These are phyloP conservation scores for Tiliacea citrago DNA, from an alignment of 2,888 invertebrate genomes.

Conservation along the genomic window DNA sequence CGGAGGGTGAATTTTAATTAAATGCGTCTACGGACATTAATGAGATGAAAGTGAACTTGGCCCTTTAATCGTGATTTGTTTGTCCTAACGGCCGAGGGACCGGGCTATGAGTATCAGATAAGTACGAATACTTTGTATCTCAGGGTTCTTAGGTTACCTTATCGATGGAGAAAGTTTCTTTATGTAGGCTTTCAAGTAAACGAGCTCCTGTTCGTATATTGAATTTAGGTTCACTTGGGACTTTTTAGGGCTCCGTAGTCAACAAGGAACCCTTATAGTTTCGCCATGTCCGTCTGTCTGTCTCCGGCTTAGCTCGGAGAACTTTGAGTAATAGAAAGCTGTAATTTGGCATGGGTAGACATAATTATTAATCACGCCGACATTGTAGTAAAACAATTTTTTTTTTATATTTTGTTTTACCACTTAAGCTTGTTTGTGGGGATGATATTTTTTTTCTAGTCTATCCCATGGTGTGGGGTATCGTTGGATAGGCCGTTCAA, in stretches of 20 bases:
- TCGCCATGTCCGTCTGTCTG: no score
- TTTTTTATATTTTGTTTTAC: no score
- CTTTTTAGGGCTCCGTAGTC: not conserved
- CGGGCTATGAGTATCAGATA: constrained; percentile 72
- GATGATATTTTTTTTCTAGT: no score
- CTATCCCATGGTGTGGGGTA: no score
- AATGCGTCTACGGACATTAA: constrained; percentile 87
- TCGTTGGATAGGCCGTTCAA: no score
- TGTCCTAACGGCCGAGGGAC: constrained; percentile 80
- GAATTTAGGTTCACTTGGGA: constrained; percentile 26
- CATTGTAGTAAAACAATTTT: no score
- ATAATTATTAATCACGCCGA: no score
- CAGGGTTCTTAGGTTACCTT: constrained; percentile 51
- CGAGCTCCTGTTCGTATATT: constrained; percentile 39
- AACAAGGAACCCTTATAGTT: no score
- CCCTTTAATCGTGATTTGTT: constrained; percentile 89
- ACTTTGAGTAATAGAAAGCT: no score
- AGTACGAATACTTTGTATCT: constrained; percentile 65
- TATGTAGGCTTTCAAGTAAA: constrained; percentile 48
- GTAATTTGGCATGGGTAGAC: no score
- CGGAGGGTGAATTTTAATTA: constrained; percentile 89
- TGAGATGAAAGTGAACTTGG: constrained; percentile 87
- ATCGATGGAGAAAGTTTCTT: constrained; percentile 52
- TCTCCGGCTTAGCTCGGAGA: no score
- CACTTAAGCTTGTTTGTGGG: no score